Base-by-base conservation (phyloP, 2,113 vertebrate genomes). In the Pica pica region DNA sequence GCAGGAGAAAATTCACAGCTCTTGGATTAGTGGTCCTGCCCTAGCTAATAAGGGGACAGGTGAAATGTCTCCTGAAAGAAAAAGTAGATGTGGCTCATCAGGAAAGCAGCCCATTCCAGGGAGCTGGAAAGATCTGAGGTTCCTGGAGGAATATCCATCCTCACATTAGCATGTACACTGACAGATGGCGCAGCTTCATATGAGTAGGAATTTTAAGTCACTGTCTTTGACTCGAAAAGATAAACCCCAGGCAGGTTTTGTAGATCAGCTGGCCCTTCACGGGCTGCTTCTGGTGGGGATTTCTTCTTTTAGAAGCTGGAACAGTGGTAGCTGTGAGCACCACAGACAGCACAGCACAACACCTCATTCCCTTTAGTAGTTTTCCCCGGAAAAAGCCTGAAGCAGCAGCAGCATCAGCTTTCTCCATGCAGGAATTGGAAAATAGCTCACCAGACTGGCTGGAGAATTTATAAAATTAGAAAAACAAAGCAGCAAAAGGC, bases 401-500 rank as follows among this genome's bases (percentile, higher is more conserved):
- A 88, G 53, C 16, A 88, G 74, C 76, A 65, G 67, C 74, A 70
- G 83, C 68, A 92, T 75, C 82, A 78, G 84, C 52, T 86, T 92
- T n/a, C 71, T 86, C 46, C 73, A 77, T 22, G 55, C 55, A 85
- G 50, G n/a, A 95, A 55, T 26, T 77, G 59, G 75, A 86, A 93
- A 95, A 85, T 0, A 95, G 47, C 56, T 93, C 71, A 83, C 20
- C 56, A 78, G 79, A 81, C 44, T 74, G 82, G 60, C 68, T 83
- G 56, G 22, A 94, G 95, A 85, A 86, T 47, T 88, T 63, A 86
- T 63, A 67, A 95, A 94, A 95, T 90, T 59, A 93, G 82, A 91
- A 95, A 95, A 95, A 86, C 68, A 88, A 96, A 94, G 73, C 59
- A 86, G 85, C 64, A 80, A 81, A 96, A 93, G 63, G 47, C 79